Evolutionary conservation across 2,888 invertebrate species (phyloP), one percentile per base, ranked within the genome.

Genomic region (Branchellion lobata): DNA sequence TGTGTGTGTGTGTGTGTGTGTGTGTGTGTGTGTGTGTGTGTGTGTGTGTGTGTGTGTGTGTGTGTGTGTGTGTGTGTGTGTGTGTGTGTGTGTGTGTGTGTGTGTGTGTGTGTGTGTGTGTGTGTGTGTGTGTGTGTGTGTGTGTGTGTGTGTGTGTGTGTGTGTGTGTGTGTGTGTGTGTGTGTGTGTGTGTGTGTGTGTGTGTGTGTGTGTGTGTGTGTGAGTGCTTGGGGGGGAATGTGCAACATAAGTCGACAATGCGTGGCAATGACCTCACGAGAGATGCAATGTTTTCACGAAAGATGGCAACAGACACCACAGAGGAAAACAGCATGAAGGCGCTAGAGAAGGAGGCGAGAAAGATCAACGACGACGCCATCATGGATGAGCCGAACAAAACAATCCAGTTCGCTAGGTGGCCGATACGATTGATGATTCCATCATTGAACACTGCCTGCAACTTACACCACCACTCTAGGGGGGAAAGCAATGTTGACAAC

Each of bases 401-500:
- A 1, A 31, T 75, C 11, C 51, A 40, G 51, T 75, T 75, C 40
- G 75, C 51, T 33, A 75, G 75, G 75, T 75, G 29, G 11, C n/a
- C 40, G 47, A n/a, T 34, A n/a, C 24, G 21, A 0, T 47, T 47
- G n/a, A n/a, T n/a, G n/a, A n/a, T n/a, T n/a, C n/a, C n/a, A n/a
- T n/a, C n/a, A n/a, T 5, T 31, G 14, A 71, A 14, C 1, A 3
- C 33, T n/a, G 24, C n/a, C n/a, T n/a, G n/a, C n/a, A n/a, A n/a
- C n/a, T n/a, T n/a, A n/a, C 40, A 40, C 5, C 40, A 40, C 65
- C 36, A 8, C 47, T 34, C 33, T 82, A 87, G 87, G 84, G 86
- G 86, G 80, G 84, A 85, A 73, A 84, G 85, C 1, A 86, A 86
- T 24, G 83, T 84, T 36, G 86, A 87, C 57, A 86, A 86, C 78